Percentiles rank a stretch among this genome's conserved stretches.
phyloP scores from a whole-genome alignment of 1,140 invertebrate genomes.

The Carposina sasakii region DNA sequence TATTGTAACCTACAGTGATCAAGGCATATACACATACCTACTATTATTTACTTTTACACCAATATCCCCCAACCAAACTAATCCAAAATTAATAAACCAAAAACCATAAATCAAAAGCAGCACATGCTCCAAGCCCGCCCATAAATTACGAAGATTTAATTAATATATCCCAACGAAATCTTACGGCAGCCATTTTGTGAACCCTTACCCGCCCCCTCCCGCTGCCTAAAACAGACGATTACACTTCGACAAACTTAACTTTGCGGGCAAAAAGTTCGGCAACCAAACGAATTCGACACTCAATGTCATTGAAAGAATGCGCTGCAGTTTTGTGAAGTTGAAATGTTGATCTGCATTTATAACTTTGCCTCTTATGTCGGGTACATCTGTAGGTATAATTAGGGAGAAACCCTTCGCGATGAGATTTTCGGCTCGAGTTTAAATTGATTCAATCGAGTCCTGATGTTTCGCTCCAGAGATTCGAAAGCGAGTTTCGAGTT shows the following conservation, averaged over 20 bases:
- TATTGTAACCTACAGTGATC: too few relatives aligned
- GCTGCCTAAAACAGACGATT: constrained; percentile 62
- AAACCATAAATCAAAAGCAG: constrained; percentile 58
- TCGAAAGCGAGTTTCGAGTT: constrained; percentile 29
- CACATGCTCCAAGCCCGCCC: constrained; percentile 45
- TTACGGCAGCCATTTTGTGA: constrained; percentile 66
- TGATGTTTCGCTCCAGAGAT: constrained; percentile 55
- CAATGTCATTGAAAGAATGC: neutral
- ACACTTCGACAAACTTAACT: constrained; percentile 48
- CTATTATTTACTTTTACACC: too few relatives aligned
- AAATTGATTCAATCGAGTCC: constrained; percentile 69
- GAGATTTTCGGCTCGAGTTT: constrained; percentile 59
- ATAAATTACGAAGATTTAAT: constrained; percentile 72
- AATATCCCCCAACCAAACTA: constrained; percentile 27
- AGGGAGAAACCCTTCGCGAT: constrained; percentile 62
- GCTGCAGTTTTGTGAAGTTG: neutral
- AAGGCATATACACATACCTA: too few relatives aligned
- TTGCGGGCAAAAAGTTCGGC: constrained; percentile 1
- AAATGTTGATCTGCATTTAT: constrained; percentile 21
- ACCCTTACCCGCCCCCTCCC: constrained; percentile 51
- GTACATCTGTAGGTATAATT: constrained; percentile 66
- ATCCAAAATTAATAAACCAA: constrained; percentile 43
- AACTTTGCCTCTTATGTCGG: constrained; percentile 51
- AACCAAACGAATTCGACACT: neutral
- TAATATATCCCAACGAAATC: constrained; percentile 68